Conservation (phyloP, 2,888 invertebrate species). For the Pherbina coryleti region DNA sequence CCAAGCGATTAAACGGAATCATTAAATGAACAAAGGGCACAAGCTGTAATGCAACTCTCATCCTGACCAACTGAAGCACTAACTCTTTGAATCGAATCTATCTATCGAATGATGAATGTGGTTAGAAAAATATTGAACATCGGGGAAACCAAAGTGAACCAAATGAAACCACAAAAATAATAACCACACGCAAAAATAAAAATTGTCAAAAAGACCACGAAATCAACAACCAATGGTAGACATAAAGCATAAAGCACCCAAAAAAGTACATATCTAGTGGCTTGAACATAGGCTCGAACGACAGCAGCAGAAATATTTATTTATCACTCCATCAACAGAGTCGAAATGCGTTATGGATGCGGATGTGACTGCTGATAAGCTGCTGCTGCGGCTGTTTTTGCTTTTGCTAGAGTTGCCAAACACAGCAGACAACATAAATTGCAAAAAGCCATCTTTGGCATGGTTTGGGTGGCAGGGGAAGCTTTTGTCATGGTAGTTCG, state of each 20-base stretch:
- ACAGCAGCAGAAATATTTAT: slow-evolving; percentile 57
- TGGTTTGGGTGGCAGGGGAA: neutral
- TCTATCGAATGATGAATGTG: neutral
- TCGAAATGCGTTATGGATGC: slow-evolving; percentile 9
- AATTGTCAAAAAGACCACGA: slow-evolving; percentile 49
- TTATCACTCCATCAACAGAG: slow-evolving; percentile 50
- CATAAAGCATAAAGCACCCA: neutral
- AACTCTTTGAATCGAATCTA: too few species aligned
- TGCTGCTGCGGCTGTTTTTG: too few species aligned
- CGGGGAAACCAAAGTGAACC: neutral
- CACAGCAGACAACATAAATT: slow-evolving; percentile 25
- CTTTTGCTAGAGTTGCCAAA: slow-evolving; percentile 15
- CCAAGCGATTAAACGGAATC: slow-evolving; percentile 10
- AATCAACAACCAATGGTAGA: slow-evolving; percentile 27
- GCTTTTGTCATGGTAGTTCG: too few species aligned
- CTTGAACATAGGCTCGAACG: slow-evolving; percentile 59
- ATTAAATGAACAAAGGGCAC: slow-evolving; percentile 1
- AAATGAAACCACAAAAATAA: slow-evolving; percentile 2
- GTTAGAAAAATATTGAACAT: slow-evolving; percentile 7
- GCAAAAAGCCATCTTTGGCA: slow-evolving; percentile 5
- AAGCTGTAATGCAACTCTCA: neutral
- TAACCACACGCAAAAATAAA: neutral
- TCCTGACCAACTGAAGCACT: neutral
- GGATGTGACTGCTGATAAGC: slow-evolving; percentile 23
- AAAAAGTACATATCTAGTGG: slow-evolving; percentile 18